A percentile compares a stretch with the other conserved stretches of the same genome.
These are phyloP conservation scores for Perccottus glenii DNA, from an alignment of 2,113 vertebrate genomes.

Conservation along the genomic window DNA sequence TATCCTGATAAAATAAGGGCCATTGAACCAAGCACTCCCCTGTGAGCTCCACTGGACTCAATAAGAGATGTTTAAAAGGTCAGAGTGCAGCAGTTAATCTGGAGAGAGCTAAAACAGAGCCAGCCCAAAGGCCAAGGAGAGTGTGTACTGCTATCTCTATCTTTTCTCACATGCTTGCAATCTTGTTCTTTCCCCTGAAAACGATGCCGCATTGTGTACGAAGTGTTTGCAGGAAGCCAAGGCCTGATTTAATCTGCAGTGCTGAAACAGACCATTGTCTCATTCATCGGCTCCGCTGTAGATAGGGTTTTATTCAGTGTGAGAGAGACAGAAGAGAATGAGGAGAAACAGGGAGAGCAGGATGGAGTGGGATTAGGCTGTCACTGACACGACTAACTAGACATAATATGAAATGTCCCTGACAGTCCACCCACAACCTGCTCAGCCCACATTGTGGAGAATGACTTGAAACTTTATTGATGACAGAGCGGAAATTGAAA, in stretches of 20 bases:
- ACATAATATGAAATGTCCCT: slow-evolving; percentile 39
- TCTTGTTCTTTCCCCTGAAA: slow-evolving; percentile 33
- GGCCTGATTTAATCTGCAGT: slow-evolving; percentile 55
- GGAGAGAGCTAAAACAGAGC: slow-evolving; percentile 51
- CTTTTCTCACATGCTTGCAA: slow-evolving; percentile 1
- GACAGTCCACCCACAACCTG: slow-evolving; percentile 28
- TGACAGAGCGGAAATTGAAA: slow-evolving; percentile 16
- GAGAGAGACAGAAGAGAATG: slow-evolving; percentile 9
- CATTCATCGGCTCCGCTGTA: slow-evolving; percentile 3
- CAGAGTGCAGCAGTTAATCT: slow-evolving; percentile 69
- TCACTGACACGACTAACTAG: slow-evolving; percentile 48
- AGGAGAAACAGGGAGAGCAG: slow-evolving; percentile 16
- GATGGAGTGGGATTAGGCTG: slow-evolving; percentile 48
- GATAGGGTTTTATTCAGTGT: slow-evolving; percentile 18
- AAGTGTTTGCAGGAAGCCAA: slow-evolving; percentile 39
- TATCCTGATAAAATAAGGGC: slow-evolving; percentile 52
- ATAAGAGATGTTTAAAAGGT: slow-evolving; percentile 66
- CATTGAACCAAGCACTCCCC: slow-evolving; percentile 38
- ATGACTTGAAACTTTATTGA: slow-evolving; percentile 30
- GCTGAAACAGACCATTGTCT: slow-evolving; percentile 46
- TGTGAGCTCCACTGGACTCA: slow-evolving; percentile 48
- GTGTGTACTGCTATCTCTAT: slow-evolving; percentile 10
- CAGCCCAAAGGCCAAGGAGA: slow-evolving; percentile 36
- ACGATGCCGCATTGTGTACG: slow-evolving; percentile 32
- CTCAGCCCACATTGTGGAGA: slow-evolving; percentile 14